Evolutionary conservation across 2,888 invertebrate species (phyloP), one percentile per base, ranked within the genome.

Genomic region (Sminthurides aquaticus): DNA sequence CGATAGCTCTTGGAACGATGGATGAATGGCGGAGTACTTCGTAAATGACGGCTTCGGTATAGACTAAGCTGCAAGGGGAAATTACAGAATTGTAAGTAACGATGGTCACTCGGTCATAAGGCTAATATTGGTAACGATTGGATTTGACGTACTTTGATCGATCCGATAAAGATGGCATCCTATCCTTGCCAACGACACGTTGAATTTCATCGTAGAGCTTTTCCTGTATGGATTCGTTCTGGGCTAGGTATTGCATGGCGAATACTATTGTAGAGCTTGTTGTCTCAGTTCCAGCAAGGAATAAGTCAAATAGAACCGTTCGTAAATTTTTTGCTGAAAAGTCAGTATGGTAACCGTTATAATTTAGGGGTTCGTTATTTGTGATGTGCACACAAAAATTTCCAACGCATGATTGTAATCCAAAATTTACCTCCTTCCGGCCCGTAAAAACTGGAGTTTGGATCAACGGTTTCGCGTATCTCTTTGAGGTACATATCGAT

Each of bases 261-360:
- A 67, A 71, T 2, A 48, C 62, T 8, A 71, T 15, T 11, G 69
- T 71, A 22, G 54, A 64, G 15, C 59, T 57, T 0, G 70, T 70
- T 2, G 70, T 69, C 26, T 70, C 72, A 0, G 69, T 54, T 8
- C 71, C 71, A 28, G 70, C 71, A 20, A 62, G 65, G 29, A 69
- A 68, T 24, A 71, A 24, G 29, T 69, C 66, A 5, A 68, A 55
- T 2, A 64, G 49, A 1, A 62, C 60, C 2, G 63, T 59, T 3
- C 59, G 55, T 58, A 69, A 48, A 20, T 69, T 54, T 26, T 67
- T 62, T n/a, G 67, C 71, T 71, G 60, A 25, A 54, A 61, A 1
- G 27, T 28, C n/a, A n/a, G n/a, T n/a, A n/a, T n/a, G n/a, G n/a
- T n/a, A n/a, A n/a, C 15, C 58, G 60, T 26, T 18, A 28, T 57